These are phyloP conservation scores for Seriola rivoliana DNA, from an alignment of 2,113 vertebrate species.

Conservation along the genomic window DNA sequence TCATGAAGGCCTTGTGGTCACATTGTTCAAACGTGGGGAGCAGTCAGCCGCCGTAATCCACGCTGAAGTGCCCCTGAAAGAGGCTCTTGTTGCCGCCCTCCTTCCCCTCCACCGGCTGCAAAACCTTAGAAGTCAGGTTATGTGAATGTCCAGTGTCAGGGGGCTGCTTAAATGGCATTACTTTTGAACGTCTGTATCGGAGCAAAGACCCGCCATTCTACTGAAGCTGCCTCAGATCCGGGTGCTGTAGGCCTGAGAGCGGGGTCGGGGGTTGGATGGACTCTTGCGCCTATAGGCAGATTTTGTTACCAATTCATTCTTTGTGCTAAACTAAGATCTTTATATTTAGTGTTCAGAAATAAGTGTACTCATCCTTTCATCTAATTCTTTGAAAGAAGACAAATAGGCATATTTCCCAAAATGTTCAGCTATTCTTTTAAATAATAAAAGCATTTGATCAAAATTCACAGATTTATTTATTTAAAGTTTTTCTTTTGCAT, in stretches of 20 bases:
- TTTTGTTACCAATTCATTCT: too few species aligned
- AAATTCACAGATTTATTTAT: too few species aligned
- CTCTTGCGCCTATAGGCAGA: too few species aligned
- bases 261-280: neutral
- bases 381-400: too few species aligned
- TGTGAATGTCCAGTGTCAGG: slow-evolving; percentile 71
- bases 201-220: slow-evolving; percentile 39
- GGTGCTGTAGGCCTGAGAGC: neutral
- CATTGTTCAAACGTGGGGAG: slow-evolving; percentile 75
- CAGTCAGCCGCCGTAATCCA: slow-evolving; percentile 72
- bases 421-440: too few species aligned
- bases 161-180: slow-evolving; percentile 62
- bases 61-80: slow-evolving; percentile 76
- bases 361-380: too few species aligned
- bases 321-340: too few species aligned
- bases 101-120: slow-evolving; percentile 41
- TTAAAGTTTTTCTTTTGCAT: too few species aligned
- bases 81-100: slow-evolving; percentile 68
- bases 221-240: slow-evolving; percentile 12
- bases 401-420: too few species aligned
- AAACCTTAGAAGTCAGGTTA: slow-evolving; percentile 72
- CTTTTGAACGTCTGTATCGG: slow-evolving; percentile 67
- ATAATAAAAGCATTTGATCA: too few species aligned
- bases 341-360: too few species aligned
- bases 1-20: slow-evolving; percentile 69